Percentiles rank a stretch among this genome's conserved stretches.
These are phyloP conservation scores for Deroplatys truncata DNA, from an alignment of 2,888 invertebrate species.

Conservation along the genomic window DNA sequence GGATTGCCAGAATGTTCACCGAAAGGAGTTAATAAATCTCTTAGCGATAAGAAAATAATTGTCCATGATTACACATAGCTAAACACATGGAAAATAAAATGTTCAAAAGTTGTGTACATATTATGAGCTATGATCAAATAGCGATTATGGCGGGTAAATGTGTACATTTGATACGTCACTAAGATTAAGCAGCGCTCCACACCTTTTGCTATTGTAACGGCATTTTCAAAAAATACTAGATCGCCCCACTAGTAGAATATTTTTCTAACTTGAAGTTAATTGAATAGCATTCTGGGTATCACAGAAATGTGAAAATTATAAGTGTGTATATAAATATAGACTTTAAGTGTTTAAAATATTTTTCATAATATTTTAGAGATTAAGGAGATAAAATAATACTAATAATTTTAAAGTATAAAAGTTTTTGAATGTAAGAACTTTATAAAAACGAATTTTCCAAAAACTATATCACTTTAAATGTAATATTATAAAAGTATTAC, in stretches of 20 bases:
- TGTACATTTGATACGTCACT: neutral
- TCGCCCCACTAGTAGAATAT: neutral
- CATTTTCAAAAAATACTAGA: neutral
- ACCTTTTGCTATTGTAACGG: neutral
- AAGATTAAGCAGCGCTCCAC: neutral
- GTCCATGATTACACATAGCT: neutral
- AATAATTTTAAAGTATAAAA: neutral
- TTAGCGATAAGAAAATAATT: neutral
- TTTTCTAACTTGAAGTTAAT: conserved; percentile 1
- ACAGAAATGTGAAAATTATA: neutral
- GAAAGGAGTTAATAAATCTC: neutral
- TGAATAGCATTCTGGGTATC: neutral
- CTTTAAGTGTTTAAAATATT: neutral
- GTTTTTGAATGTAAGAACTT: neutral
- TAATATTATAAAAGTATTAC: neutral
- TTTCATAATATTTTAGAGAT: neutral
- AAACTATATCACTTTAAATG: neutral
- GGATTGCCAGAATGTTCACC: neutral
- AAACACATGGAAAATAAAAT: too few relatives aligned
- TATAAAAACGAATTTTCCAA: neutral
- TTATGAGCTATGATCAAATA: neutral
- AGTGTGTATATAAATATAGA: neutral
- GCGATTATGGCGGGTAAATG: neutral
- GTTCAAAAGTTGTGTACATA: neutral
- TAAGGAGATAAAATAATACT: neutral